Evolutionary conservation across 2,797 vertebrate species (phyloP), one percentile per base, ranked within the genome.

Genomic region (Hyperoplus lanceolatus): DNA sequence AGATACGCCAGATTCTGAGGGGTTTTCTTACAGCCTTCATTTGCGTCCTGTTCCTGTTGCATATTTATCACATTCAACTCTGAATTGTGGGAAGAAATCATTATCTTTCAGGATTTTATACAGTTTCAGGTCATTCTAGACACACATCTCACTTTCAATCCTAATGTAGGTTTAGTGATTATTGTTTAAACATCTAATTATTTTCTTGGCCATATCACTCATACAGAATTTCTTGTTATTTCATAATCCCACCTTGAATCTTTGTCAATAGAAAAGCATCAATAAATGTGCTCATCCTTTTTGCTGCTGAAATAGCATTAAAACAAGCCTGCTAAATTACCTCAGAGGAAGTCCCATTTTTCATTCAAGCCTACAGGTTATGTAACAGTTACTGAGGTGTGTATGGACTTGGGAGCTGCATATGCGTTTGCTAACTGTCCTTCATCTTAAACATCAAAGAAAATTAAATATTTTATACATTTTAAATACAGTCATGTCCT

Each of bases 401-500:
- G 49, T 78, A 58, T 82, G 54, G 55, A 79, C 69, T 45, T 5
- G 2, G 29, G 29, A 58, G 58, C 66, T 75, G 49, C 46, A 62
- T 66, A 63, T 68, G 63, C 4, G 6, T 68, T 49, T n/a, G 16
- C 13, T n/a, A 16, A 56, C 39, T 53, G 48, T 43, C 3, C 16
- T 2, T 45, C 0, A 73, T 53, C 3, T 50, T 9, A 11, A 42
- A 51, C 59, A 14, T 43, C 3, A 54, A 36, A 14, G 43, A 29
- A 66, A 42, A 53, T 49, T 3, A 8, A 18, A 15, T 39, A 48
- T 66, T 57, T 59, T 1, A 45, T 8, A 8, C 12, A 21, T 46
- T 46, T 39, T 46, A 3, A 69, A 59, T 6, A 56, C 45, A 61
- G 45, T 41, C 10, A 8, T 11, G 6, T 8, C 9, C 10, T 55